Percentiles rank a stretch among this genome's conserved stretches.
Evolutionary conservation across 2,888 invertebrate species (phyloP).

Genomic region (Aelia acuminata): DNA sequence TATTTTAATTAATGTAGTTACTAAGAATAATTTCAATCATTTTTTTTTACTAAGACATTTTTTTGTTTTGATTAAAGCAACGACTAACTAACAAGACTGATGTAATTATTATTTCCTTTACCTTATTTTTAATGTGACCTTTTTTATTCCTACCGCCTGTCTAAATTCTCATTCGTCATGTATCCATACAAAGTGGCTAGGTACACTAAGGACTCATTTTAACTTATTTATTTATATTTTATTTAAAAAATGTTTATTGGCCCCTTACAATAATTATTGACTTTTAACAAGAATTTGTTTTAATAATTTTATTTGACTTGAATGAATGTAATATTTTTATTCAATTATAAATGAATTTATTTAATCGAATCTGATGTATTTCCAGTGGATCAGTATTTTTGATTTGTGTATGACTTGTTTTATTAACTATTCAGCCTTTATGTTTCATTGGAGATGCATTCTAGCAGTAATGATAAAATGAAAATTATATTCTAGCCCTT

Average conservation of each 20-base stretch:
- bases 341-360: not conserved
- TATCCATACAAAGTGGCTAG: constrained; percentile 59
- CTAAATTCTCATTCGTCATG: constrained; percentile 41
- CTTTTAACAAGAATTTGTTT: constrained; percentile 21
- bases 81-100: constrained; percentile 18
- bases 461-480: not conserved
- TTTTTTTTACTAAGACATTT: not conserved
- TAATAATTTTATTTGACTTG: not conserved
- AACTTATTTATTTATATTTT: not conserved
- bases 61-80: not conserved
- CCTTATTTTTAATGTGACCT: not conserved
- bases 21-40: not conserved
- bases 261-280: constrained; percentile 2
- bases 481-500: constrained; percentile 62
- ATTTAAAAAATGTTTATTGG: not conserved
- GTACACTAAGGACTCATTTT: constrained; percentile 47
- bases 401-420: not conserved
- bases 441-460: constrained; percentile 22
- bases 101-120: not conserved
- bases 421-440: not conserved
- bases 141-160: constrained; percentile 47
- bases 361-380: not conserved
- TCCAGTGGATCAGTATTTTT: constrained; percentile 13
- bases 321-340: not conserved
- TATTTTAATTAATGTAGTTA: not conserved